phyloP scores from a whole-genome alignment of 2,888 invertebrate species.

The Caenorhabditis uteleia region DNA sequence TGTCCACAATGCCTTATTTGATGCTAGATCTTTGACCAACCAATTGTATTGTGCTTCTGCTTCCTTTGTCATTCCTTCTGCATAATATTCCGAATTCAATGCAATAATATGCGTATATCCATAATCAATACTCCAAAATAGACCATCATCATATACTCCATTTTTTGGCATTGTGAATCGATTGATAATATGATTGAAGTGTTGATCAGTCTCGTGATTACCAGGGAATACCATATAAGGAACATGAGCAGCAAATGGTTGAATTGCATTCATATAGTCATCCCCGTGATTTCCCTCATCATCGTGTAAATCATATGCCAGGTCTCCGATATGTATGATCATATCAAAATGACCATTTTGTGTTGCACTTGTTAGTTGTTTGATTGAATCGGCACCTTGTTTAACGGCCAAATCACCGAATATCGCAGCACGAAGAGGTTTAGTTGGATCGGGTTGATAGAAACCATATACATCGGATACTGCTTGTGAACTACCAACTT shows the following conservation, averaged over 20 bases:
- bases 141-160: slow-evolving; percentile 67
- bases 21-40: slow-evolving; percentile 58
- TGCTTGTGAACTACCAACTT: slow-evolving; percentile 55
- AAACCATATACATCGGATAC: slow-evolving; percentile 55
- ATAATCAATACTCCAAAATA: slow-evolving; percentile 76
- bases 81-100: slow-evolving; percentile 88
- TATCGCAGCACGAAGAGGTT: slow-evolving; percentile 75
- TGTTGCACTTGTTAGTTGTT: slow-evolving; percentile 83
- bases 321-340: slow-evolving; percentile 75
- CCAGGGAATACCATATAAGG: slow-evolving; percentile 85
- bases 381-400: slow-evolving; percentile 83
- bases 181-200: slow-evolving; percentile 90
- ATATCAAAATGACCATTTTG: slow-evolving; percentile 75
- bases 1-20: slow-evolving; percentile 79
- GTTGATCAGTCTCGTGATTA: slow-evolving; percentile 75
- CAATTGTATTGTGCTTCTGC: slow-evolving; percentile 70
- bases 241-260: slow-evolving; percentile 72
- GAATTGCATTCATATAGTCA: slow-evolving; percentile 42
- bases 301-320: slow-evolving; percentile 88
- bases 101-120: slow-evolving; percentile 89
- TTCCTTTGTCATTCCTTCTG: slow-evolving; percentile 86
- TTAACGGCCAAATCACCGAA: slow-evolving; percentile 93
- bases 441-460: slow-evolving; percentile 45
- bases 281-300: slow-evolving; percentile 79
- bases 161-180: slow-evolving; percentile 88